Percentiles rank a stretch among this genome's conserved stretches.
phyloP scores from a whole-genome alignment of 2,113 vertebrate genomes.

The Mesocricetus auratus region DNA sequence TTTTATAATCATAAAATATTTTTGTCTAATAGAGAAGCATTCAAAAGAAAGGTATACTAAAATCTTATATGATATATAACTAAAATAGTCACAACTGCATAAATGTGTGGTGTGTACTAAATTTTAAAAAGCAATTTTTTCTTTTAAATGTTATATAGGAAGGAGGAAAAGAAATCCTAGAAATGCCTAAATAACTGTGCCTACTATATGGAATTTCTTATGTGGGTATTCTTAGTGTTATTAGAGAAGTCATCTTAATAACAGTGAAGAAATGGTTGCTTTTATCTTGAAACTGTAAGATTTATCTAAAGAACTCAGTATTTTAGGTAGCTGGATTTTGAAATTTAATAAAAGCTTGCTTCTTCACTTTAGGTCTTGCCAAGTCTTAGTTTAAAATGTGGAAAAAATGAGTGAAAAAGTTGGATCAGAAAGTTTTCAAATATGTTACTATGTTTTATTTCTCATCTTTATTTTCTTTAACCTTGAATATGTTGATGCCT shows the following conservation, averaged over 20 bases:
- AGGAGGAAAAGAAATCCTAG: not conserved
- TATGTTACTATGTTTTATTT: not conserved
- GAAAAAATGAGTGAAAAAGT: not conserved
- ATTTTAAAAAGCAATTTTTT: not conserved
- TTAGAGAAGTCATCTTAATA: not conserved
- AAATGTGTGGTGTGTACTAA: not conserved
- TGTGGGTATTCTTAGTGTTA: not conserved
- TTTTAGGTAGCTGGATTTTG: not conserved
- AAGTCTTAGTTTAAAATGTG: conserved; percentile 2
- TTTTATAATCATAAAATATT: conserved; percentile 42
- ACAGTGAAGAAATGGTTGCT: not conserved
- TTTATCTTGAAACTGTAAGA: not conserved
- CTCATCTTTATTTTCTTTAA: not conserved
- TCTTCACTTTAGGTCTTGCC: not conserved
- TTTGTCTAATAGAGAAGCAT: not conserved
- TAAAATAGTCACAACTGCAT: not conserved
- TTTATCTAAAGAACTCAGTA: not conserved
- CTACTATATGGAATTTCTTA: not conserved
- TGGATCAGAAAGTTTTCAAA: not conserved
- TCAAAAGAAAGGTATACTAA: not conserved
- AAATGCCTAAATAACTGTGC: not conserved
- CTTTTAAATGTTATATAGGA: conserved; percentile 1
- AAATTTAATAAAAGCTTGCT: not conserved
- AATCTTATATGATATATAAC: conserved; percentile 46
- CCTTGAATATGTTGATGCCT: not conserved